Percentiles rank a stretch among this genome's conserved stretches.
Conservation (phyloP, 2,888 invertebrate species). For the Trissoscelio sp. region DNA sequence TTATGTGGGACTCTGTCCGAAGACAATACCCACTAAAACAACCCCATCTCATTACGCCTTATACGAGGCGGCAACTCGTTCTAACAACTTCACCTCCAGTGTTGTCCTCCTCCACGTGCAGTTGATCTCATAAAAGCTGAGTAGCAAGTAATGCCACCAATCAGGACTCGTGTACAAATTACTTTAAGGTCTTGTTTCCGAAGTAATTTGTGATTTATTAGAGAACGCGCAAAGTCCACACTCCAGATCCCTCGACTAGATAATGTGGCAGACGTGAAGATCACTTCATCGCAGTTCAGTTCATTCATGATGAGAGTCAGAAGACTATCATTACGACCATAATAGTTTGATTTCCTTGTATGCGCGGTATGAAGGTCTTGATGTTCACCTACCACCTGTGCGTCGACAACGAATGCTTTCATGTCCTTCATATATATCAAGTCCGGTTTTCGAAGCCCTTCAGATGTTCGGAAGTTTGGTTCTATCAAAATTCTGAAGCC, state of each 20-base stretch:
- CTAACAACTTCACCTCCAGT: no score
- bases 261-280: slow-evolving; percentile 36
- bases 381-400: slow-evolving; percentile 78
- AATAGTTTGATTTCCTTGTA: slow-evolving; percentile 72
- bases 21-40: slow-evolving; percentile 18
- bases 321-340: slow-evolving; percentile 62
- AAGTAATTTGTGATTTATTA: no score
- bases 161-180: slow-evolving; percentile 27
- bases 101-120: no score
- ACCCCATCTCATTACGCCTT: slow-evolving; percentile 4
- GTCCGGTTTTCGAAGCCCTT: slow-evolving; percentile 77
- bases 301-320: background rate
- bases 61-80: slow-evolving; percentile 9
- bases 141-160: background rate
- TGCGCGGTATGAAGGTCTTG: slow-evolving; percentile 72
- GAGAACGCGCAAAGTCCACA: slow-evolving; percentile 14
- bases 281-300: slow-evolving; percentile 8
- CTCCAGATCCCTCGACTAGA: slow-evolving; percentile 68
- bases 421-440: slow-evolving; percentile 72
- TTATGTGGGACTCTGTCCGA: no score
- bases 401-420: slow-evolving; percentile 75
- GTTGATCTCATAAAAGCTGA: background rate
- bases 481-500: background rate
- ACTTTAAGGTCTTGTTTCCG: slow-evolving; percentile 44
- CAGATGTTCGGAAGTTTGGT: slow-evolving; percentile 34